phyloP scores from a whole-genome alignment of 2,888 invertebrate genomes.

The Oxystoma pomonae region DNA sequence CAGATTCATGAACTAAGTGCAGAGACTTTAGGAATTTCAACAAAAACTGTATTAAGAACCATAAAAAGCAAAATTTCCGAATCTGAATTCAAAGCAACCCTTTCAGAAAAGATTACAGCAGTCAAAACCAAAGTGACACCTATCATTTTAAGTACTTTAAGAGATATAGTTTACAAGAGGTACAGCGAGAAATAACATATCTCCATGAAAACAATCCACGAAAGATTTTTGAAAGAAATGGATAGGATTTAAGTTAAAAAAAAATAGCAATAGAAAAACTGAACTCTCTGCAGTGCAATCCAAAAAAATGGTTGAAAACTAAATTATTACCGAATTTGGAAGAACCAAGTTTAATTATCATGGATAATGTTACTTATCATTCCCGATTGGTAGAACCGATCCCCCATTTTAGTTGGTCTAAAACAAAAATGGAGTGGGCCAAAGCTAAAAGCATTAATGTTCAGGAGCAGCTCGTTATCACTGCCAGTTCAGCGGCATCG shows the following conservation, averaged over 20 bases:
- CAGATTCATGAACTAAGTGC: no score
- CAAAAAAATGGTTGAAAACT: background rate
- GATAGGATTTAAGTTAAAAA: no score
- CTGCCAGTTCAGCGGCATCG: background rate
- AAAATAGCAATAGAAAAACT: no score
- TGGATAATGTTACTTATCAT: background rate
- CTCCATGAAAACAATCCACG: background rate
- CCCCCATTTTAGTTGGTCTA: background rate
- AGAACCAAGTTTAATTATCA: background rate
- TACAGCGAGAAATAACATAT: background rate
- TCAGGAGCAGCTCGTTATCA: background rate
- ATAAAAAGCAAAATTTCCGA: no score
- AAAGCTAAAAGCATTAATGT: background rate
- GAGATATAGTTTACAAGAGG: background rate
- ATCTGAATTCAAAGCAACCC: no score
- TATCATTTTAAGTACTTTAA: background rate
- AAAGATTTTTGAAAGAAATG: background rate
- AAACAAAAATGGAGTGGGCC: background rate
- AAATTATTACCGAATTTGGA: background rate
- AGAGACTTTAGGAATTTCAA: no score
- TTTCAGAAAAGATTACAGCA: no score
- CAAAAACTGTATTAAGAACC: no score
- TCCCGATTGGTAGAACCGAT: background rate
- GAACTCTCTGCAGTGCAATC: no score
- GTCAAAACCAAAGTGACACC: no score